phyloP scores from a whole-genome alignment of 53 echinoderm and acorn worm species.

The Echinometra lucunter region DNA sequence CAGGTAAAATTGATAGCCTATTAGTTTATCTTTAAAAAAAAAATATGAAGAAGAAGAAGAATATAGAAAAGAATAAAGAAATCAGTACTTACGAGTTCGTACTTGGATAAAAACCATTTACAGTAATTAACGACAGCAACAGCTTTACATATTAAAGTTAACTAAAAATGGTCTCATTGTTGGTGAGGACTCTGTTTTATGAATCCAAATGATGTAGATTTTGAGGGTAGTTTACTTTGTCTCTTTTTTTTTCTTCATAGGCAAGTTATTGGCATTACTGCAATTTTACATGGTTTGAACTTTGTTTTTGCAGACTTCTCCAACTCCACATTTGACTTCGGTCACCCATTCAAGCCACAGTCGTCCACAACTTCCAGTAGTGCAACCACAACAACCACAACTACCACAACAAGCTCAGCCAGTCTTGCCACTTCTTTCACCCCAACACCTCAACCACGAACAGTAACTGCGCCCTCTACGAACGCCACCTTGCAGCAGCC shows the following conservation, averaged over 20 bases:
- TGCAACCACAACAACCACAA: conserved; percentile 24
- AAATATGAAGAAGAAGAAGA: too few relatives aligned
- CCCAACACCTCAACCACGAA: conserved; percentile 61
- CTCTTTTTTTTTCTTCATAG: not conserved
- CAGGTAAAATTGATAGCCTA: conserved; percentile 61
- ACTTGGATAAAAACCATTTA: not conserved
- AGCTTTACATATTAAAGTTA: not conserved
- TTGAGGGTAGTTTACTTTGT: not conserved
- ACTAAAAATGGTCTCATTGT: too few relatives aligned
- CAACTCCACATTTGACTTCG: conserved; percentile 76
- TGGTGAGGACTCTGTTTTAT: not conserved
- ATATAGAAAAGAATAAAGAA: too few relatives aligned
- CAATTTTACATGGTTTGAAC: not conserved
- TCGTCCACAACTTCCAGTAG: conserved; percentile 62
- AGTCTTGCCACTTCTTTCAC: conserved; percentile 65
- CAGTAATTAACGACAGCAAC: not conserved
- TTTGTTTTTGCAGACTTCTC: conserved; percentile 72
- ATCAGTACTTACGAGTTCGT: too few relatives aligned
- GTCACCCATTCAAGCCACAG: conserved; percentile 57
- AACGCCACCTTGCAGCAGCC: not conserved
- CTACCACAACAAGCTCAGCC: conserved; percentile 39
- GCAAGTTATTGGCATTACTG: not conserved
- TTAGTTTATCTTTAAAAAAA: not conserved
- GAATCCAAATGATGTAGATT: not conserved
- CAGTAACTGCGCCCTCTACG: conserved; percentile 4